Evolutionary conservation across 2,888 invertebrate genomes (phyloP).

Genomic region (Volucella zonaria): DNA sequence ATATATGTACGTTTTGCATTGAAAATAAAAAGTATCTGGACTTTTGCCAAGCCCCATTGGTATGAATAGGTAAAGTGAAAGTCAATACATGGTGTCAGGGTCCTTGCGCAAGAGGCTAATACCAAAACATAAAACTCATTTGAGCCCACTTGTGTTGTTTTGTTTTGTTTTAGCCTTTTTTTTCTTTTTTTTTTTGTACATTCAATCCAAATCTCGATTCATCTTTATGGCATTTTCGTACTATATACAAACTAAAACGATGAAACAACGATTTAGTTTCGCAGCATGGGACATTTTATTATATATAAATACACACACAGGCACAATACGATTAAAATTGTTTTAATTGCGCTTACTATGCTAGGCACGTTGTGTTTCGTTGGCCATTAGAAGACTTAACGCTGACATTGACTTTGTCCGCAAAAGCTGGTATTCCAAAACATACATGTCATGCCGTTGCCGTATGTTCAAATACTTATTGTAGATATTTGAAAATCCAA

Average conservation of each 20-base stretch:
- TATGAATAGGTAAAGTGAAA: constrained; percentile 45
- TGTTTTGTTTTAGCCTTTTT: constrained; percentile 17
- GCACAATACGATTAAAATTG: constrained; percentile 44
- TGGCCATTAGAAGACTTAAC: constrained; percentile 67
- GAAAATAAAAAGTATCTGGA: constrained; percentile 40
- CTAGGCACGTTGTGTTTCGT: constrained; percentile 60
- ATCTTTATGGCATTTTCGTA: constrained; percentile 54
- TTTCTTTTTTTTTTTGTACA: constrained; percentile 8
- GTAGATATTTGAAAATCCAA: constrained; percentile 44
- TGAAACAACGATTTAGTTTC: constrained; percentile 35
- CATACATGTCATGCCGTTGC: constrained; percentile 10
- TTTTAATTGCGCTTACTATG: constrained; percentile 65
- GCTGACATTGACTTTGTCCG: constrained; percentile 72
- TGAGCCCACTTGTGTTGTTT: constrained; percentile 8
- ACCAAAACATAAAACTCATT: not conserved
- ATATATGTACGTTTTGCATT: not conserved
- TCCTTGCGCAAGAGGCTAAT: constrained; percentile 44
- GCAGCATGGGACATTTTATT: constrained; percentile 56
- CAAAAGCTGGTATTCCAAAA: constrained; percentile 47
- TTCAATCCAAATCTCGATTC: constrained; percentile 36
- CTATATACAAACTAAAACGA: constrained; percentile 19
- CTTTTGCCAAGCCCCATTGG: constrained; percentile 45
- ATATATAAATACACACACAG: constrained; percentile 25
- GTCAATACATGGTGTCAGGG: constrained; percentile 46
- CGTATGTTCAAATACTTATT: constrained; percentile 27